Evolutionary conservation across 2,888 invertebrate species (phyloP), one percentile per base, ranked within the genome.

Genomic region (Blomia tropicalis): DNA sequence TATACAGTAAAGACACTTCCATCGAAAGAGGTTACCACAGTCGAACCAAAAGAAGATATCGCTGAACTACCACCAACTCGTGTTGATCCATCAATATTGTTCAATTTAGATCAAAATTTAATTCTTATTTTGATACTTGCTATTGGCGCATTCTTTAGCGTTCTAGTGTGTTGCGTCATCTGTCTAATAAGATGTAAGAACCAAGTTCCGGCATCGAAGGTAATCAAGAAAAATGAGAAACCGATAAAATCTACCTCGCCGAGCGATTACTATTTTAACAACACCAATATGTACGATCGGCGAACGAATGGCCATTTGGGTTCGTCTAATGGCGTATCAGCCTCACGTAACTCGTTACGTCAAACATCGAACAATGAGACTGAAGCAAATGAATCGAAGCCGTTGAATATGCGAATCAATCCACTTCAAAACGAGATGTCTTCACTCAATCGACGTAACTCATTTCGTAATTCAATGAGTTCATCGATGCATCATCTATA

Each of bases 1-100:
- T 77, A 83, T 63, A 80, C 82, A 56, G 80, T 81, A 59, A 82
- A 80, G 71, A 87, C 87, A n/a, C 36, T 44, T 31, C 11, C 47
- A 32, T 23, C 43, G 17, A 54, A 47, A 27, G 51, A 47, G 14
- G n/a, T 11, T n/a, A 7, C n/a, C 14, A 19, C 29, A 2, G 29
- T 2, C 25, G 29, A 56, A 36, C 5, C 11, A 47, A 7, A 7
- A 27, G 7, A 14, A 7, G 51, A 47, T n/a, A 11, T 14, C 14
- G 23, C 22, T 14, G 22, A 47, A 14, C 11, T 27, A 14, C 51
- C 51, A 11, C 7, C 7, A 47, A 19, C 22, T 22, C 14, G 7
- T 22, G 7, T 19, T 25, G 36, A 36, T 11, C 7, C 36, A 36
- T 11, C 36, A 11, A 36, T 36, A 17, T 36, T 36, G 17, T 36